A percentile compares a stretch with the other conserved stretches of the same genome.
phyloP scores from a whole-genome alignment of 2,113 vertebrate species.

The Acinonyx jubatus region DNA sequence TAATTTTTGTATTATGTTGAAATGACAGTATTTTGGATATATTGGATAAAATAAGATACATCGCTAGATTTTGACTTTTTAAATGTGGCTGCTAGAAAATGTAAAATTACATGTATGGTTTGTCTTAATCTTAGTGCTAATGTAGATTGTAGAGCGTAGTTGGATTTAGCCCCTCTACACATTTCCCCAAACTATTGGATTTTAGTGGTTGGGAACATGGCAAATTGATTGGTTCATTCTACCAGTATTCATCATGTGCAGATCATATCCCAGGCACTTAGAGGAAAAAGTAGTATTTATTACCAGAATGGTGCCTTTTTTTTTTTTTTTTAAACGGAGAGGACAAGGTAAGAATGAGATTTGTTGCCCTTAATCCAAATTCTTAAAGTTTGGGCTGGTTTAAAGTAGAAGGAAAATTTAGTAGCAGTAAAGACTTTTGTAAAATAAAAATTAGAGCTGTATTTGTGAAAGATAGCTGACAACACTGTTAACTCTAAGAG shows the following conservation, averaged over 20 bases:
- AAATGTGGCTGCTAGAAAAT: background rate
- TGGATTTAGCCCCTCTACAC: background rate
- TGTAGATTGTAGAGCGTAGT: background rate
- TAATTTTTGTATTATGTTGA: background rate
- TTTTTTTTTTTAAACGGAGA: background rate
- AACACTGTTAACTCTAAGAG: background rate
- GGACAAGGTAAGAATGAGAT: background rate
- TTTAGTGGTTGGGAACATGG: background rate
- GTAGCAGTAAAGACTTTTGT: background rate
- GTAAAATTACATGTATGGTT: background rate
- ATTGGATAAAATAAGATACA: background rate
- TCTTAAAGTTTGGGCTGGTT: background rate
- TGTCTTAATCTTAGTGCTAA: background rate
- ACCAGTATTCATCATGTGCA: background rate
- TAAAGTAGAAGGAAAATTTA: background rate
- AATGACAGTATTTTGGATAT: background rate
- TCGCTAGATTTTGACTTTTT: background rate
- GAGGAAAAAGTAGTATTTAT: background rate
- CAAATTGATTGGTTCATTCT: background rate
- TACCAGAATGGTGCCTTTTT: background rate
- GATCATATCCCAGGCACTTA: background rate
- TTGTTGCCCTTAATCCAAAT: background rate
- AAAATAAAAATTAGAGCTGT: background rate
- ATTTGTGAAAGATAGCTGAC: background rate
- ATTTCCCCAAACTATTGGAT: background rate